These are phyloP conservation scores for Idaea aversata DNA, from an alignment of 2,888 invertebrate genomes.

Conservation along the genomic window DNA sequence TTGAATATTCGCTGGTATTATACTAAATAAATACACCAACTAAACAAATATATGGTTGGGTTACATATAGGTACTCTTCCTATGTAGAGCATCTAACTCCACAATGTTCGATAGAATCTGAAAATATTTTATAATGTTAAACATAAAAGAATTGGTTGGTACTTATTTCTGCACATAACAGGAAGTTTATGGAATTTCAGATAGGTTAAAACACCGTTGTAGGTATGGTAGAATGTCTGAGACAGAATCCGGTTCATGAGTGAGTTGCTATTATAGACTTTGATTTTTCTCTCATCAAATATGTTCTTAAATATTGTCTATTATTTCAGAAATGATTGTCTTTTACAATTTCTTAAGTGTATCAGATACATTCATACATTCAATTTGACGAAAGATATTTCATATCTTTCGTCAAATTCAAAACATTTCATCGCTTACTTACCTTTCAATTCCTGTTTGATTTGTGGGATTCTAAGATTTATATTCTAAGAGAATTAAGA, in stretches of 20 bases:
- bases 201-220: slow-evolving; percentile 50
- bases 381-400: too few species aligned
- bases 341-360: too few species aligned
- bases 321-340: slow-evolving; percentile 9
- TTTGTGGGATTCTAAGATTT: background rate
- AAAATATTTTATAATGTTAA: background rate
- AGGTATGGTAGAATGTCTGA: slow-evolving; percentile 42
- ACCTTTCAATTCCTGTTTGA: background rate
- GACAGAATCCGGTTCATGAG: slow-evolving; percentile 45
- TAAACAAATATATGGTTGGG: too few species aligned
- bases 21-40: background rate
- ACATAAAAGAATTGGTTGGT: background rate
- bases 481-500: background rate
- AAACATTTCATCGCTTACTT: too few species aligned
- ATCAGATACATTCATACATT: too few species aligned
- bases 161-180: background rate
- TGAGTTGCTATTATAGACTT: slow-evolving; percentile 9
- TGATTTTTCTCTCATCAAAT: slow-evolving; percentile 14
- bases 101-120: background rate
- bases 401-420: too few species aligned
- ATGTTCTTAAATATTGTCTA: slow-evolving; percentile 10
- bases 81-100: background rate
- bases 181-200: background rate
- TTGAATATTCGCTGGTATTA: background rate
- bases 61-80: background rate